phyloP scores from a whole-genome alignment of 2,797 vertebrate species.

The Sebastes minor region DNA sequence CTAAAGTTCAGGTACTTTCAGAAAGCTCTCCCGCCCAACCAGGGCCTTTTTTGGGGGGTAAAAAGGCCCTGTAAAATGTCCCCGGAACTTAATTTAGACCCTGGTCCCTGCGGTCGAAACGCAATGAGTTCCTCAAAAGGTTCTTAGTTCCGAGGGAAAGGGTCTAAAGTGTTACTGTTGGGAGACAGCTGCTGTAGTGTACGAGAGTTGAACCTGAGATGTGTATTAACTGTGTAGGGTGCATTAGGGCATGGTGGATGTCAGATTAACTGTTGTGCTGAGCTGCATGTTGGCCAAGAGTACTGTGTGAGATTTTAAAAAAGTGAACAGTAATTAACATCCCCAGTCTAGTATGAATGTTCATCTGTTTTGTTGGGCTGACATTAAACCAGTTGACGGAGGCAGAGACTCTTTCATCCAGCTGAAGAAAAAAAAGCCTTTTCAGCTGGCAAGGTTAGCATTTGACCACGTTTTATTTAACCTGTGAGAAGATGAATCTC shows the following conservation, averaged over 20 bases:
- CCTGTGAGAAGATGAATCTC: neutral
- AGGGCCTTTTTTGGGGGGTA: neutral
- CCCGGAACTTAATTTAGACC: no score
- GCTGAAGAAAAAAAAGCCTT: neutral
- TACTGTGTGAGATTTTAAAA: neutral
- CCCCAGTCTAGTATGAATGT: neutral
- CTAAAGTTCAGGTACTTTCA: no score
- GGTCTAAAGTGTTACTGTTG: neutral
- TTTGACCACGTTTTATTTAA: slow-evolving; percentile 1
- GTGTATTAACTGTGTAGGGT: neutral
- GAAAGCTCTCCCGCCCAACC: no score
- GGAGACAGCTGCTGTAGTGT: neutral
- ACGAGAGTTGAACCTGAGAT: no score
- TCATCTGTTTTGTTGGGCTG: neutral
- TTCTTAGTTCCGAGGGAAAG: no score
- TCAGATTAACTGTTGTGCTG: neutral
- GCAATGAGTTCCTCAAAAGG: no score
- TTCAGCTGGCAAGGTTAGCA: neutral
- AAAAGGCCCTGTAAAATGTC: no score
- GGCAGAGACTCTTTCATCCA: neutral
- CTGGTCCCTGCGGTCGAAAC: no score
- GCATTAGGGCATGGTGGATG: neutral
- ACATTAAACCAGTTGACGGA: neutral
- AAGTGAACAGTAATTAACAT: neutral
- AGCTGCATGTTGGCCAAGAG: neutral